Percentiles rank a stretch among this genome's conserved stretches.
These are phyloP conservation scores for Proctacanthus coquilletti DNA, from an alignment of 1,140 invertebrate species.

Conservation along the genomic window DNA sequence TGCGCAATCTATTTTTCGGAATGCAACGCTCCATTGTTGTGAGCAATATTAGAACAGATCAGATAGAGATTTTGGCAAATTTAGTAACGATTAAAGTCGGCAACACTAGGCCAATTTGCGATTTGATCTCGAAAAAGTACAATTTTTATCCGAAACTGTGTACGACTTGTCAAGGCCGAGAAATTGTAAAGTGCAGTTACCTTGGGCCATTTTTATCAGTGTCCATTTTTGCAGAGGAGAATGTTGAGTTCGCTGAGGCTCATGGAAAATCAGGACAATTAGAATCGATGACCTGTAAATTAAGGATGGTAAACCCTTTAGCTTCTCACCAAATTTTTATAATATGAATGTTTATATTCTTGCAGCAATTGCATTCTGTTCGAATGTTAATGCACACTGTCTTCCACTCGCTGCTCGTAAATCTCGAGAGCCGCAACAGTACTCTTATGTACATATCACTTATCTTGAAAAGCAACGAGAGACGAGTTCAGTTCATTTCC, in stretches of 20 bases:
- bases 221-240: slow-evolving; percentile 86
- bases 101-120: slow-evolving; percentile 57
- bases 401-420: slow-evolving; percentile 70
- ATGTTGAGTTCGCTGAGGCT: slow-evolving; percentile 53
- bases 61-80: slow-evolving; percentile 47
- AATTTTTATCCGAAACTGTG: slow-evolving; percentile 62
- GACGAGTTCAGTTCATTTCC: slow-evolving; percentile 74
- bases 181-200: slow-evolving; percentile 66
- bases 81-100: slow-evolving; percentile 48
- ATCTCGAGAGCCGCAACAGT: slow-evolving; percentile 51
- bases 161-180: slow-evolving; percentile 58
- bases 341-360: slow-evolving; percentile 10
- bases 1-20: slow-evolving; percentile 48
- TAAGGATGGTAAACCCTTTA: slow-evolving; percentile 1
- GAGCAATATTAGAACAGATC: slow-evolving; percentile 51
- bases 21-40: slow-evolving; percentile 56
- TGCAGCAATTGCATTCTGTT: slow-evolving; percentile 48
- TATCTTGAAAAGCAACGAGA: slow-evolving; percentile 65
- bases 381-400: slow-evolving; percentile 61
- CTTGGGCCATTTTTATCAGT: slow-evolving; percentile 80
- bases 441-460: slow-evolving; percentile 64
- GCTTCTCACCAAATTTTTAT: slow-evolving; percentile 1
- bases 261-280: slow-evolving; percentile 37
- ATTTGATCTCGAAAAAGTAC: slow-evolving; percentile 51
- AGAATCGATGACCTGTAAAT: background rate